Conservation (phyloP, 2,888 invertebrate genomes). For the Hoplodrina blanda region DNA sequence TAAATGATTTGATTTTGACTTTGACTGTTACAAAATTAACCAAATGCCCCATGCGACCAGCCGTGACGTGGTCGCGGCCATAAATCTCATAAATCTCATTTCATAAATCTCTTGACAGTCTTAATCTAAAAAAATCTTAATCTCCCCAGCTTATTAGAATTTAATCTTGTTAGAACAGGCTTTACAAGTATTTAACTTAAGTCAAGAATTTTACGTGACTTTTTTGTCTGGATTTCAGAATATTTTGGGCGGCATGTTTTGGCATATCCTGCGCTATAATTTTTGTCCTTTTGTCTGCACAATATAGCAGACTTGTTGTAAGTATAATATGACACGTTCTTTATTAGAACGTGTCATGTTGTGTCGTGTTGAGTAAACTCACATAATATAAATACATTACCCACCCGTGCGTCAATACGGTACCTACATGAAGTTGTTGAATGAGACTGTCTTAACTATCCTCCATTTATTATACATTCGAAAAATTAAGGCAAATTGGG, state of each 20-base stretch:
- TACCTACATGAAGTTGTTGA: too few species aligned
- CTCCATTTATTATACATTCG: too few species aligned
- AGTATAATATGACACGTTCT: constrained; percentile 59
- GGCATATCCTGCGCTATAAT: constrained; percentile 70
- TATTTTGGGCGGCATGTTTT: constrained; percentile 81
- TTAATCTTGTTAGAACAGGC: constrained; percentile 29
- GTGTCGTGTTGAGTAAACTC: background rate
- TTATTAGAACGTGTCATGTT: too few species aligned
- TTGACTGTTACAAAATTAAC: background rate
- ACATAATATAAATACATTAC: background rate
- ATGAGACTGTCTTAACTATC: too few species aligned
- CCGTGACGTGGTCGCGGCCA: background rate
- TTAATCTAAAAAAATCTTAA: constrained; percentile 14
- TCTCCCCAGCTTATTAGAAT: background rate
- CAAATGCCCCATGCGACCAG: background rate
- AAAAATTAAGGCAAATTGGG: too few species aligned
- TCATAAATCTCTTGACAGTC: background rate
- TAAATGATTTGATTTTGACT: too few species aligned
- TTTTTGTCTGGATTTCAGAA: constrained; percentile 66
- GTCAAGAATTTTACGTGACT: background rate
- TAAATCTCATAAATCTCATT: too few species aligned
- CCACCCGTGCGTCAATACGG: too few species aligned
- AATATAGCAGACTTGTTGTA: constrained; percentile 80
- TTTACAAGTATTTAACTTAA: constrained; percentile 16
- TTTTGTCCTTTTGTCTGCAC: constrained; percentile 73